Base-by-base conservation (phyloP, 2,797 vertebrate genomes). In the Phataginus tricuspis region DNA sequence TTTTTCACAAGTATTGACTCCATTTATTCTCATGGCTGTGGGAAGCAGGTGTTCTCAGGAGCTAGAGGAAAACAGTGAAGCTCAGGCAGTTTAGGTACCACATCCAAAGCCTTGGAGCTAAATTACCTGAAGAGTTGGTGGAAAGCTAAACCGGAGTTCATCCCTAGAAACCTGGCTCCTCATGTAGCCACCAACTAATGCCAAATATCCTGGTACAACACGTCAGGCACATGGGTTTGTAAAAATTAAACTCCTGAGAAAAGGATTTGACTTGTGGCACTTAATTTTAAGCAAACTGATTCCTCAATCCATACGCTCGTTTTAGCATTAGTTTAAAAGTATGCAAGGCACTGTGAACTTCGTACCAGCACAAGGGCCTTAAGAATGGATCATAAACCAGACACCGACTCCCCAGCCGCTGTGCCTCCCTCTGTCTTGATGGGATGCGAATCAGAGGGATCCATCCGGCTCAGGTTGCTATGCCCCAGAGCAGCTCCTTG, bases 211-310 rank as follows among this genome's bases (percentile, higher is more conserved):
- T 63, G 7, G 49, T 29, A 37, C 15, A 2, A 51, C n/a, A 13
- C 21, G 34, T 18, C 14, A 18, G 42, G 79, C 87, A 93, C n/a
- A 57, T 0, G 15, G 37, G 51, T 53, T 29, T 64, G 34, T 64
- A 61, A 61, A 53, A 61, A 29, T 29, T 80, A 59, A 80, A 69
- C 37, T 83, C 66, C 31, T 0, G 0, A 59, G 71, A 68, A 53
- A 53, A 45, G 13, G n/a, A 80, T 53, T 3, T 85, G 61, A 75
- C 11, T 21, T 4, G 25, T 13, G 71, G 57, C 14, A 71, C 53
- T 94, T 84, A 86, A 90, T 90, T 42, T 55, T 72, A 84, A 86
- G 78, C 18, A 82, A 51, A 77, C 18, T 34, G 78, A 95, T 23
- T 55, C 29, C 53, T 53, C 88, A 83, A 29, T 72, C 86, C 25